Percentiles rank a stretch among this genome's conserved stretches.
These are phyloP conservation scores for Hapalemur alaotrensis DNA, from an alignment of 2,797 vertebrate species.

Conservation along the genomic window DNA sequence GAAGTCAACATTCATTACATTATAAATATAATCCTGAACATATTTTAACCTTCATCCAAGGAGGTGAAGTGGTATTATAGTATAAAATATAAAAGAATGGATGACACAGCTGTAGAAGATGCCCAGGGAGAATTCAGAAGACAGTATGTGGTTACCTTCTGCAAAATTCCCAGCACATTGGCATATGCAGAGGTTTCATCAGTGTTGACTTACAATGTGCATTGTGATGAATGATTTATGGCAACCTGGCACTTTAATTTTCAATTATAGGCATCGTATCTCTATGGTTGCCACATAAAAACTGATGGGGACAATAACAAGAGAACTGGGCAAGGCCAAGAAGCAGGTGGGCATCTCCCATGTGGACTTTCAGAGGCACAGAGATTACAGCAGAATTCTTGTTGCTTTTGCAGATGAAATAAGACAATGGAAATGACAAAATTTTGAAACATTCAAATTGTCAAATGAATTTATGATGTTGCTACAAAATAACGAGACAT, in stretches of 20 bases:
- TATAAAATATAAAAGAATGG: background rate
- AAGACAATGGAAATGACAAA: background rate
- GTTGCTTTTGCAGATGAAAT: background rate
- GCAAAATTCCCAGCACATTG: background rate
- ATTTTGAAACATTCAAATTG: background rate
- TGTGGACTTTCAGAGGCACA: background rate
- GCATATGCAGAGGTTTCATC: background rate
- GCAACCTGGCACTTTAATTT: background rate
- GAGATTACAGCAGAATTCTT: background rate
- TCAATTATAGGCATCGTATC: background rate
- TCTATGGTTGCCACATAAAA: background rate
- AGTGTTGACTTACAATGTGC: background rate
- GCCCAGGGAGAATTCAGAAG: background rate
- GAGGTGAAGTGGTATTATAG: background rate
- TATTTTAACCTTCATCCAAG: background rate
- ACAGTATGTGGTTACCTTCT: background rate
- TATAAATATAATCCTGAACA: background rate
- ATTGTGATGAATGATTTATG: background rate
- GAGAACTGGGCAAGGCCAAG: background rate
- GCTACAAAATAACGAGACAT: background rate
- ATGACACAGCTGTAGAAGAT: background rate
- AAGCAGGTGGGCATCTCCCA: rapidly evolving
- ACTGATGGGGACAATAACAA: background rate
- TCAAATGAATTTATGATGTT: background rate
- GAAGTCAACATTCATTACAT: background rate